Conservation (phyloP, 2,888 invertebrate species). For the Agrotis clavis region DNA sequence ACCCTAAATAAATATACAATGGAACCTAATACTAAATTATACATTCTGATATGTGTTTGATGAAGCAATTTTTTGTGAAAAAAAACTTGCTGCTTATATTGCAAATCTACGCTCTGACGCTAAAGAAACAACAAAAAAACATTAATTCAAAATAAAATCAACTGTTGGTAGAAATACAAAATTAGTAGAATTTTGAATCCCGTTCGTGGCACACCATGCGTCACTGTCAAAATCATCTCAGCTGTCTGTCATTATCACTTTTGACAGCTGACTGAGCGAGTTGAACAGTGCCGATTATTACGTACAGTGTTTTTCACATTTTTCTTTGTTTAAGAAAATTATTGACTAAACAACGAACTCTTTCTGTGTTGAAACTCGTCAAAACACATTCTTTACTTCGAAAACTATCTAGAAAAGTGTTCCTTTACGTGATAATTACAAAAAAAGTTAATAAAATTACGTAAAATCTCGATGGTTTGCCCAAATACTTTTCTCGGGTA, state of each 20-base stretch:
- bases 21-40: no score
- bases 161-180: neutral
- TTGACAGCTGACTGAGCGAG: constrained; percentile 51
- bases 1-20: no score
- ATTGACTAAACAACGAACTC: constrained; percentile 57
- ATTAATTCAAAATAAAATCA: neutral
- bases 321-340: constrained; percentile 60
- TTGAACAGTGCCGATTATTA: constrained; percentile 38
- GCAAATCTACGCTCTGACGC: no score
- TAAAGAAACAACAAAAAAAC: neutral
- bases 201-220: neutral
- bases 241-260: constrained; percentile 1
- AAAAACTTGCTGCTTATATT: no score
- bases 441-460: constrained; percentile 31
- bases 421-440: constrained; percentile 25
- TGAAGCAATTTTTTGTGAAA: no score
- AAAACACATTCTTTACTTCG: neutral
- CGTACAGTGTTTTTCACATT: constrained; percentile 58
- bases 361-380: constrained; percentile 22
- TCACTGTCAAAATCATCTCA: constrained; percentile 18
- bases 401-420: constrained; percentile 13
- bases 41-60: no score
- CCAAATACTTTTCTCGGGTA: constrained; percentile 45
- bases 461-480: constrained; percentile 50
- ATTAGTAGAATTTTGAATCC: constrained; percentile 14